Percentiles rank a stretch among this genome's conserved stretches.
phyloP scores from a whole-genome alignment of 1,140 invertebrate genomes.

The Arion vulgaris region DNA sequence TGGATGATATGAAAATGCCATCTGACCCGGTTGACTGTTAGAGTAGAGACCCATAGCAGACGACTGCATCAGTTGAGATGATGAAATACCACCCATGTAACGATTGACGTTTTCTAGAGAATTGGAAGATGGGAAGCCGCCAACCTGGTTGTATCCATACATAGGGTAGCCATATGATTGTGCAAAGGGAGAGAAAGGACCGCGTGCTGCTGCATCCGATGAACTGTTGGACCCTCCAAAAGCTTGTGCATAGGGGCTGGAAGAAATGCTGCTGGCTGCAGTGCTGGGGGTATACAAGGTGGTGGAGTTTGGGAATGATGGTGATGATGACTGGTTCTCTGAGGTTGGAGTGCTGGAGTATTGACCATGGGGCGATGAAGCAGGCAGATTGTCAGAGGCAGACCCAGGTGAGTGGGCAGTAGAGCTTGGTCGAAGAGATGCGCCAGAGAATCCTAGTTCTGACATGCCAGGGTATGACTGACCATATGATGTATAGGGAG shows the following conservation, averaged over 20 bases:
- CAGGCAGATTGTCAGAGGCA: conserved; percentile 2
- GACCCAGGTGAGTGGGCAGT: conserved; percentile 9
- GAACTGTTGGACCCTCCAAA: conserved; percentile 16
- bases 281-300: conserved; percentile 27
- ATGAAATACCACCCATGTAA: conserved; percentile 27
- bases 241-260: conserved; percentile 32
- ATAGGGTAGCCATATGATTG: conserved; percentile 33
- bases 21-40: conserved; percentile 28
- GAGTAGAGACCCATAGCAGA: conserved; percentile 34
- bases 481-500: conserved; percentile 20
- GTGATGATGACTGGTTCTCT: conserved; percentile 25
- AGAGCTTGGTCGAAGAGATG: neutral
- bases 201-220: neutral
- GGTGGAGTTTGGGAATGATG: conserved; percentile 17
- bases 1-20: conserved; percentile 26
- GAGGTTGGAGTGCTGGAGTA: conserved; percentile 22
- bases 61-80: conserved; percentile 22
- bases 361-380: conserved; percentile 29
- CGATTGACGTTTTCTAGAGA: conserved; percentile 18
- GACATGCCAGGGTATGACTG: conserved; percentile 26
- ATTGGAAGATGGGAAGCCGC: conserved; percentile 22
- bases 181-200: conserved; percentile 12
- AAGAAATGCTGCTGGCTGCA: conserved; percentile 10
- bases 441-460: conserved; percentile 9
- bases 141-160: conserved; percentile 34